Conservation (phyloP, 2,797 vertebrate species). For the Chrysolophus pictus region DNA sequence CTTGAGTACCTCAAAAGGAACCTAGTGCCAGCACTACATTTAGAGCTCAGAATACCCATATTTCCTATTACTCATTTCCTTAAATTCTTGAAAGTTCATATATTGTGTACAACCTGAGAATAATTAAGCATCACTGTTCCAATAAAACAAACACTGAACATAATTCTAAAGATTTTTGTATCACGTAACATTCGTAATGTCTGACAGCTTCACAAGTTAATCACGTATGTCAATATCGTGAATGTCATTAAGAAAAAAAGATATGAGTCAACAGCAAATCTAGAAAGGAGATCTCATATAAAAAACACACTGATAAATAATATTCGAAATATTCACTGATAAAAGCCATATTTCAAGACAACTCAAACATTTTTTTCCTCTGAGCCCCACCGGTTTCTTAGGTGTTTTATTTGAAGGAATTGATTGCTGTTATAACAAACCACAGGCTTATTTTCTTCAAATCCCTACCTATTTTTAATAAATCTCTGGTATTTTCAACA, state of each 20-base stretch:
- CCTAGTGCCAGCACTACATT: neutral
- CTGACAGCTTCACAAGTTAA: neutral
- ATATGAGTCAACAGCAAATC: neutral
- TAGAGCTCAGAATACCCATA: neutral
- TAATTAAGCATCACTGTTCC: neutral
- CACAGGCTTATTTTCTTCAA: neutral
- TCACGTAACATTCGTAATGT: neutral
- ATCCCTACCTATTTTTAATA: neutral
- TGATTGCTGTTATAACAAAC: neutral
- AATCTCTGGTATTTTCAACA: neutral
- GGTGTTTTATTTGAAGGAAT: neutral
- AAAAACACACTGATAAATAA: neutral
- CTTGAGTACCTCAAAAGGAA: neutral
- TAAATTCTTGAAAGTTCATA: neutral
- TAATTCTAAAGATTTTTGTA: neutral
- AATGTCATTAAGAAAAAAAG: neutral
- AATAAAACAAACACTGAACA: neutral
- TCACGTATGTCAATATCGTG: neutral
- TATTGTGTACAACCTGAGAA: neutral
- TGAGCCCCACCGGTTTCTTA: neutral
- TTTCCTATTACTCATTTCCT: neutral
- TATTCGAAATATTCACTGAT: neutral
- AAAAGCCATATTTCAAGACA: neutral
- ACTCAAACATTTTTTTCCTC: neutral
- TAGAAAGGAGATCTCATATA: neutral